Percentiles rank a stretch among this genome's conserved stretches.
Evolutionary conservation across 2,797 vertebrate genomes (phyloP).

Genomic region (Diglossa cyanea): DNA sequence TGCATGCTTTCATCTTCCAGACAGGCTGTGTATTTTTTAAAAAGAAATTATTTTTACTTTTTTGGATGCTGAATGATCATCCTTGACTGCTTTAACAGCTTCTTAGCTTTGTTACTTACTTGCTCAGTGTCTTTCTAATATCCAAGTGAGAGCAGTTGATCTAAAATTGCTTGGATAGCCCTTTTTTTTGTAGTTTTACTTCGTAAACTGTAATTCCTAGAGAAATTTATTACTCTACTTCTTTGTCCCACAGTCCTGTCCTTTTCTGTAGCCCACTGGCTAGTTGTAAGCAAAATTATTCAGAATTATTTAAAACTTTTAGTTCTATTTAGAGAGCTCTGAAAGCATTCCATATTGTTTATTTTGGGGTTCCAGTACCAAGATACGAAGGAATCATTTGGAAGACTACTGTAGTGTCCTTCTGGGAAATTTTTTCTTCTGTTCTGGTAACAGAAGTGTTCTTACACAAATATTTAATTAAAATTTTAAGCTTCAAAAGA

Average conservation of each 20-base stretch:
- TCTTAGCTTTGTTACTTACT: neutral
- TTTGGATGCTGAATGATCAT: neutral
- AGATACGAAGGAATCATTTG: neutral
- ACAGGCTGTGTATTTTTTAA: neutral
- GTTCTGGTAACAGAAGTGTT: neutral
- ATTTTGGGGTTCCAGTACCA: neutral
- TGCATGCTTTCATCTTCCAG: neutral
- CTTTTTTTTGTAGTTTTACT: neutral
- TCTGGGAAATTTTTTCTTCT: neutral
- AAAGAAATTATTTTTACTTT: neutral
- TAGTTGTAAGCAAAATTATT: neutral
- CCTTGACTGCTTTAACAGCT: neutral
- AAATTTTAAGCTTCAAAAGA: neutral
- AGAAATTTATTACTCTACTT: neutral
- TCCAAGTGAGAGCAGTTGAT: neutral
- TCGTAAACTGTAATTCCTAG: neutral
- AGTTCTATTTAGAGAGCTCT: neutral
- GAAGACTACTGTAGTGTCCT: neutral
- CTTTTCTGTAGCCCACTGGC: neutral
- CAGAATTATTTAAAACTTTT: neutral
- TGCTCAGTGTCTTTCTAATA: neutral
- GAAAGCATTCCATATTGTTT: neutral
- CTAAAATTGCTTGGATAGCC: neutral
- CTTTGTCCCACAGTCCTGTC: neutral
- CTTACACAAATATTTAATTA: neutral